Evolutionary conservation across 2,113 vertebrate genomes (phyloP).

Genomic region (Saccopteryx leptura): DNA sequence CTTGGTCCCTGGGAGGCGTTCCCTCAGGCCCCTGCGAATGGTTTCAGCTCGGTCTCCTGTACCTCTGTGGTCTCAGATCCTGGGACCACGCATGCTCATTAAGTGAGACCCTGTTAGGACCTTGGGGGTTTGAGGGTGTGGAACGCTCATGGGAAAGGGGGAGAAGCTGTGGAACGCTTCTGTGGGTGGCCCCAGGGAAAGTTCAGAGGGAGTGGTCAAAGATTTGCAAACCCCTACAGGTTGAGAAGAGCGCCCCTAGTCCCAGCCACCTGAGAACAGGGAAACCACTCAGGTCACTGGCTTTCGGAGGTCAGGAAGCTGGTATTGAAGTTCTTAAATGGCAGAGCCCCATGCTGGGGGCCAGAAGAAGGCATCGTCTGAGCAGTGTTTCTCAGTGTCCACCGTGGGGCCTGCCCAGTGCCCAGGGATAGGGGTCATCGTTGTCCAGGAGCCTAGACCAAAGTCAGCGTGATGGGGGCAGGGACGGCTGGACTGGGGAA

Average conservation of each 20-base stretch:
- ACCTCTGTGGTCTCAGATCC: not conserved
- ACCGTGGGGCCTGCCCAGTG: not conserved
- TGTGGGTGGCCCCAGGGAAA: not conserved
- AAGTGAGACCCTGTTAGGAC: too few species aligned
- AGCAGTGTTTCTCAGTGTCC: not conserved
- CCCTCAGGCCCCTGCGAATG: not conserved
- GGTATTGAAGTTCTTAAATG: too few species aligned
- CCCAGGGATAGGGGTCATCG: not conserved
- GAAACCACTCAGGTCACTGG: accelerated
- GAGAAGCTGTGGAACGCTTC: not conserved
- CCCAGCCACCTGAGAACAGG: accelerated
- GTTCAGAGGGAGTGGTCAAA: not conserved
- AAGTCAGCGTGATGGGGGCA: not conserved
- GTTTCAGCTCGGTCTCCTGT: not conserved
- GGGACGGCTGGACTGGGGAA: not conserved
- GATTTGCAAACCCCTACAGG: too few species aligned
- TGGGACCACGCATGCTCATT: not conserved
- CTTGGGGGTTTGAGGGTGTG: not conserved
- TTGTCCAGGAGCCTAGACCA: not conserved
- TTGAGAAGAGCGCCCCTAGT: not conserved
- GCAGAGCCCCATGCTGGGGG: not conserved
- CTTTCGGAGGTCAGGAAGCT: not conserved
- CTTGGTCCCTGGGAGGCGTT: accelerated
- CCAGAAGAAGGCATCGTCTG: not conserved
- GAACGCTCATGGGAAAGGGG: not conserved